phyloP scores from a whole-genome alignment of 2,888 invertebrate species.

The Hydropsyche betteni region DNA sequence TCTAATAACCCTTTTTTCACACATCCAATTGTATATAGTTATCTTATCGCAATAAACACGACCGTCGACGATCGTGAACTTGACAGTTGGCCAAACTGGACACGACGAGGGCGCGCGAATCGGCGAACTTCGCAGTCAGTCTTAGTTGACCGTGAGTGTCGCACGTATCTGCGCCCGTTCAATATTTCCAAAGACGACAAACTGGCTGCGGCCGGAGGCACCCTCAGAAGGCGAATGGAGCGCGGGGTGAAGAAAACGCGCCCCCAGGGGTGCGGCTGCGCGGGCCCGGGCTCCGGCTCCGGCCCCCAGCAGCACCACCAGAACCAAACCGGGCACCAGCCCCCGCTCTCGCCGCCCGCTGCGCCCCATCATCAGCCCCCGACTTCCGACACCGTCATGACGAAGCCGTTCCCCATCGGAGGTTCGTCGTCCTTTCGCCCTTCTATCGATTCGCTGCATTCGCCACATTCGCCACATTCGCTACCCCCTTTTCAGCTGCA shows the following conservation, averaged over 20 bases:
- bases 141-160: not conserved
- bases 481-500: too few relatives aligned
- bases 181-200: not conserved
- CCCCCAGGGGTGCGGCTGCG: slow-evolving; percentile 13
- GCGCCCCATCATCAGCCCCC: slow-evolving; percentile 69
- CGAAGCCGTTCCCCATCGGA: slow-evolving; percentile 88
- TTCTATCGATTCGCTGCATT: too few relatives aligned
- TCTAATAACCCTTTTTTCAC: too few relatives aligned
- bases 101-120: too few relatives aligned
- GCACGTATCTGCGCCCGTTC: not conserved
- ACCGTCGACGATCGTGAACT: too few relatives aligned
- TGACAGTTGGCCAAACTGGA: too few relatives aligned
- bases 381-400: slow-evolving; percentile 85
- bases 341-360: slow-evolving; percentile 38
- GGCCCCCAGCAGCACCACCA: slow-evolving; percentile 58
- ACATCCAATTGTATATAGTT: too few relatives aligned
- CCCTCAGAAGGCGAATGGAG: slow-evolving; percentile 3
- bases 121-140: not conserved
- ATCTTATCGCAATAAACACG: too few relatives aligned
- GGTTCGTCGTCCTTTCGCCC: slow-evolving; percentile 60
- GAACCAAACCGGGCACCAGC: slow-evolving; percentile 51
- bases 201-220: slow-evolving; percentile 13
- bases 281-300: not conserved
- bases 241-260: not conserved
- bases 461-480: too few relatives aligned